Evolutionary conservation across 1,140 invertebrate species (phyloP), one percentile per base, ranked within the genome.

Genomic region (Leptinotarsa defecta): DNA sequence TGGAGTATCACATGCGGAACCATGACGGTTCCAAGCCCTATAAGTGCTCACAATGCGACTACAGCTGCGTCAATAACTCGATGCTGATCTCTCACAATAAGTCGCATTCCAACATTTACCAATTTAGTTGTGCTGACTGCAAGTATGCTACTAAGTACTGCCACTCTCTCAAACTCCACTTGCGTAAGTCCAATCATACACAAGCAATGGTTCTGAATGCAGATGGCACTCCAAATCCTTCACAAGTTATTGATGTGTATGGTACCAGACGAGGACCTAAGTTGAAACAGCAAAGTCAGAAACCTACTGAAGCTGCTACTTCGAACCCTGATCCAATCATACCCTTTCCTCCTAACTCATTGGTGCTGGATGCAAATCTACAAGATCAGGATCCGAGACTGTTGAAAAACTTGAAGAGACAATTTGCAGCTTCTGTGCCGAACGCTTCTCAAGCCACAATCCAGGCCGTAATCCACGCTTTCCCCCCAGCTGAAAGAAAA

Each of bases 11-110:
- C 27, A 27, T 27, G 5, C 27, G 27, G 27, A 27, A 6, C 27
- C 27, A 27, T 27, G 27, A 27, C 27, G 27, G 27, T 34, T 34
- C 27, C 27, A 34, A 34, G 27, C 27, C 27, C 27, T 34, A 34
- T 34, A 6, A 34, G 27, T 34, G 27, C 27, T 34, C 27, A 6
- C 27, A 8, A 34, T 34, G 27, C 6, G 27, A 34, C 6, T 34
- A 34, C 27, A 34, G 27, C 6, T 34, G 27, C 84, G 97, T 99
- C 3, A 99, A 99, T 87, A 99, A 99, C 84, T 99, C 97, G 0
- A 99, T 99, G 98, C 88, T 99, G 17, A 99, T 98, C 84, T 98
- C 96, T 0, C 98, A 99, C 83, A 90, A 98, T 81, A 99, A 99
- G 84, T 98, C 96, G 0, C 98, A 99, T 85, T 98, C 96, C 0